Evolutionary conservation across 2,113 vertebrate species (phyloP).

Genomic region (Formicarius rufipectus): DNA sequence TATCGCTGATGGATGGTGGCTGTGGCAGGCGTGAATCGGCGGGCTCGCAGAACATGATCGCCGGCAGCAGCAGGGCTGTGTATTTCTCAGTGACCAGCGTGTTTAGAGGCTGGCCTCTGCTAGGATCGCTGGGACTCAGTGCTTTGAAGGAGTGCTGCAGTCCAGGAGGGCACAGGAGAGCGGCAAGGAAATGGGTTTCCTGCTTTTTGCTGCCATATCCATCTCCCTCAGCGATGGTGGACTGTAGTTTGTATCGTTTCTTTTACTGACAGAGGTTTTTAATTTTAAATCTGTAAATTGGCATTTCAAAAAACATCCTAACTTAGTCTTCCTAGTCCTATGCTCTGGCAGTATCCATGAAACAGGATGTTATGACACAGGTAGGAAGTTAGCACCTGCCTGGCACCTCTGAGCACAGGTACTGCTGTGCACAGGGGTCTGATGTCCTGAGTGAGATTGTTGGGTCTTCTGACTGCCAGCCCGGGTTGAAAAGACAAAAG

Average conservation of each 20-base stretch:
- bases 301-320: not conserved
- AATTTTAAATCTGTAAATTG: not conserved
- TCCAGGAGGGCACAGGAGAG: not conserved
- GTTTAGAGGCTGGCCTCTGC: not conserved
- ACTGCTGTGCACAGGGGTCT: not conserved
- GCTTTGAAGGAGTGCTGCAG: not conserved
- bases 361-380: not conserved
- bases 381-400: not conserved
- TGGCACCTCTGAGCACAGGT: not conserved
- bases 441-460: accelerated
- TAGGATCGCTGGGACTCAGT: not conserved
- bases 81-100: not conserved
- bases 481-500: not conserved
- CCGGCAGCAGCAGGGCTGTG: not conserved
- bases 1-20: not conserved
- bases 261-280: not conserved
- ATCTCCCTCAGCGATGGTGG: not conserved
- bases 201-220: not conserved
- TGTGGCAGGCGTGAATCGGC: not conserved
- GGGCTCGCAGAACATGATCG: not conserved
- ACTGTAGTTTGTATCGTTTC: not conserved
- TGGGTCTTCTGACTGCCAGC: not conserved
- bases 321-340: not conserved
- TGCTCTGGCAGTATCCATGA: accelerated
- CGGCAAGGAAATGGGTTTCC: not conserved